Conservation (phyloP, 1,140 invertebrate genomes). For the Scaptomyza pallida region DNA sequence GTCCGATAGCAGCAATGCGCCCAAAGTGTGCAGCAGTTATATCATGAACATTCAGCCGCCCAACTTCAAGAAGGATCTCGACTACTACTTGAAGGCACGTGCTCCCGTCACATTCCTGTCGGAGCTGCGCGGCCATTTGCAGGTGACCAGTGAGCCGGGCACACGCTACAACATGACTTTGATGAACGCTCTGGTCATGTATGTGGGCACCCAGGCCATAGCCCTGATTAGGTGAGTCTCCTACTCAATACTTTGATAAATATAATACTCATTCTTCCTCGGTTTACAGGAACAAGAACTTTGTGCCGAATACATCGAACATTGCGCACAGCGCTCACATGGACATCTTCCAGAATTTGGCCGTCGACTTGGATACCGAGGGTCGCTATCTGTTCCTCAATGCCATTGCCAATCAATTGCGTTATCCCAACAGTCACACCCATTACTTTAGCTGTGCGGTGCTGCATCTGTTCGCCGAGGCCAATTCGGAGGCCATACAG, state of each 20-base stretch:
- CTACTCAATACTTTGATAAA: too few species aligned
- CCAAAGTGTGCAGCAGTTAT: slow-evolving; percentile 95
- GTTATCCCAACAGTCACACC: slow-evolving; percentile 99
- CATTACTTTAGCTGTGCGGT: slow-evolving; percentile 99
- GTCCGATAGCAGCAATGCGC: slow-evolving; percentile 92
- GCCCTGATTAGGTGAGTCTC: slow-evolving; percentile 88
- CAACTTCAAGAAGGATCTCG: slow-evolving; percentile 97
- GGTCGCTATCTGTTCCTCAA: slow-evolving; percentile 98
- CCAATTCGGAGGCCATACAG: slow-evolving; percentile 97
- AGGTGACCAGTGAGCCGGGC: slow-evolving; percentile 93
- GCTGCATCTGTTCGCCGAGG: slow-evolving; percentile 98
- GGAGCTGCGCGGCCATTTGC: slow-evolving; percentile 94
- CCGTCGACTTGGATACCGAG: slow-evolving; percentile 98
- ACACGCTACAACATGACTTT: slow-evolving; percentile 97
- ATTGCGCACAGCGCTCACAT: slow-evolving; percentile 99
- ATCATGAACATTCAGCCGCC: slow-evolving; percentile 93
- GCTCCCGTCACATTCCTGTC: slow-evolving; percentile 98
- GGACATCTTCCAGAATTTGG: slow-evolving; percentile 99
- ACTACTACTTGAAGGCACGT: slow-evolving; percentile 97
- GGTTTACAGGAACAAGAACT: slow-evolving; percentile 89
- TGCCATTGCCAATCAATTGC: slow-evolving; percentile 98
- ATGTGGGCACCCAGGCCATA: slow-evolving; percentile 98
- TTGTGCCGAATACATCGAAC: slow-evolving; percentile 96
- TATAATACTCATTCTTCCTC: not conserved
- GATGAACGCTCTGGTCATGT: slow-evolving; percentile 98